Base-by-base conservation (phyloP, 2,888 invertebrate species). In the Ptychoptera albimana region DNA sequence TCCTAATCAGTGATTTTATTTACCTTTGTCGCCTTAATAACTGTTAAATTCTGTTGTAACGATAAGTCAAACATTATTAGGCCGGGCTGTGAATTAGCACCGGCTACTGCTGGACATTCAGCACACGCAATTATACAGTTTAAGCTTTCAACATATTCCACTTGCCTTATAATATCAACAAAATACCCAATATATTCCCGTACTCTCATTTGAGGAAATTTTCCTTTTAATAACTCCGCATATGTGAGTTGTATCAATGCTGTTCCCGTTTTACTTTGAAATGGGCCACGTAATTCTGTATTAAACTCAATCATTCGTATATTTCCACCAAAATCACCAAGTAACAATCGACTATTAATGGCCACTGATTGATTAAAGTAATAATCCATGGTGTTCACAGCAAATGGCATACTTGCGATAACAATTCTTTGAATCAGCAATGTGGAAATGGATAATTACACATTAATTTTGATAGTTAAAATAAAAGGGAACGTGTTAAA, bases 311-410 rank as follows among this genome's bases (percentile, higher is more conserved):
- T 64, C 39, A 80, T 66, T 45, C 71, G 71, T 16, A 84, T 71
- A 57, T 74, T 75, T 9, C 89, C 88, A 2, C 74, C 75, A 54
- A 72, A 77, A 59, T 88, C 86, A 1, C 87, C 88, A 49, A 80
- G 68, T 30, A 84, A 60, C 48, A 88, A 61, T 47, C 75, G 73
- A 13, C 61, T 61, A 39, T 53, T 49, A 0, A 46, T 45, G 32
- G 53, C 53, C 1, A 55, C 52, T 9, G 49, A 56, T 34, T 55
- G 50, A 46, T 55, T 54, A 32, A 54, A 60, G 35, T 52, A 53
- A 45, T 63, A 64, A n/a, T 55, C 49, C 58, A 62, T 59, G 39
- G 56, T 52, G 44, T 54, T 57, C 8, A 63, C 59, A 0, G 62
- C 58, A 50, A 48, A 57, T 0, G 63, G 63, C 41, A 64, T 70